phyloP scores from a whole-genome alignment of 2,888 invertebrate genomes.

The Poecilus cupreus region DNA sequence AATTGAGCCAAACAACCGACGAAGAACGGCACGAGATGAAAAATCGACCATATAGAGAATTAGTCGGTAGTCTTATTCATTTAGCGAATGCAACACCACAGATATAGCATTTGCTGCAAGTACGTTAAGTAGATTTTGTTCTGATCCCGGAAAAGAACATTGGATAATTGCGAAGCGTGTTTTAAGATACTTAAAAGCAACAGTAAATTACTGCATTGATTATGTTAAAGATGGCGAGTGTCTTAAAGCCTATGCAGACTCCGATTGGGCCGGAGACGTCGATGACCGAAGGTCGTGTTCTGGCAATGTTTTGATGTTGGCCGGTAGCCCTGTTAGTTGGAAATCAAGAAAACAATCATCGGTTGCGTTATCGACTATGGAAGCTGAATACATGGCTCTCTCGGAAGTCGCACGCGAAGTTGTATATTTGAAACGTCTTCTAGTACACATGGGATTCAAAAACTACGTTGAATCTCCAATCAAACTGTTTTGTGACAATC shows the following conservation, averaged over 20 bases:
- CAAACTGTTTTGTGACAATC: too few species aligned
- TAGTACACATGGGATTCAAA: not conserved
- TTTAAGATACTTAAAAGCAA: too few species aligned
- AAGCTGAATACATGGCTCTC: not conserved
- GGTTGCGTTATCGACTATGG: slow-evolving; percentile 6
- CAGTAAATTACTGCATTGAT: not conserved
- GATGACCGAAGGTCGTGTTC: too few species aligned
- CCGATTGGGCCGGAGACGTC: too few species aligned
- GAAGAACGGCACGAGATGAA: slow-evolving; percentile 6
- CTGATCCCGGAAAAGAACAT: slow-evolving; percentile 51
- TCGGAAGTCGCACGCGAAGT: not conserved
- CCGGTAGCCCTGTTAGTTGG: slow-evolving; percentile 57
- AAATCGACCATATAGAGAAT: slow-evolving; percentile 61
- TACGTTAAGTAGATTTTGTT: slow-evolving; percentile 60
- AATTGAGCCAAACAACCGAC: slow-evolving; percentile 21
- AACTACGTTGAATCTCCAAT: too few species aligned
- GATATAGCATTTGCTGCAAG: slow-evolving; percentile 61
- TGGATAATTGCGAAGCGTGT: slow-evolving; percentile 60
- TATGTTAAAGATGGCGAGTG: not conserved
- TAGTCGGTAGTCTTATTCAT: slow-evolving; percentile 62
- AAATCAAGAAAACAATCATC: not conserved
- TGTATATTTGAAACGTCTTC: not conserved
- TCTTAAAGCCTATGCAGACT: not conserved
- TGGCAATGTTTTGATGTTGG: slow-evolving; percentile 37
- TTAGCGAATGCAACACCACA: slow-evolving; percentile 53